Conservation (phyloP, 2,888 invertebrate genomes). For the Coenonympha arcania region DNA sequence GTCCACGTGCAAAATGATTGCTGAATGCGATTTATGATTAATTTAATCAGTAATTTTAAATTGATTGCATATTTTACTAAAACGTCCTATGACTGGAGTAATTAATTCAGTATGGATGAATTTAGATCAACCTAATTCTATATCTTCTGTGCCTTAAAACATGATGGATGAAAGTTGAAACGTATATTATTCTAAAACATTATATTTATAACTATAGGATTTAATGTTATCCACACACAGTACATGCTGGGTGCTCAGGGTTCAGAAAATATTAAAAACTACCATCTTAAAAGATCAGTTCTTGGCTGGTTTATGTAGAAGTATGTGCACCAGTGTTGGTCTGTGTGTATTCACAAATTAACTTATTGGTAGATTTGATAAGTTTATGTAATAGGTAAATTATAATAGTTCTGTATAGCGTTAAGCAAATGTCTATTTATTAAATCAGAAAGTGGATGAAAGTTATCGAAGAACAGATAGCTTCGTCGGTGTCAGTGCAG, state of each 20-base stretch:
- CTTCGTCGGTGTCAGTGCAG: constrained; percentile 51
- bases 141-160: constrained; percentile 4
- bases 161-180: constrained; percentile 1
- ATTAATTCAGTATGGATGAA: background rate
- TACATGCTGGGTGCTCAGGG: constrained; percentile 45
- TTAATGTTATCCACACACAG: constrained; percentile 11
- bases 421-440: constrained; percentile 28
- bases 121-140: constrained; percentile 1
- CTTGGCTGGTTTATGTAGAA: constrained; percentile 74
- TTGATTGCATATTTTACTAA: background rate
- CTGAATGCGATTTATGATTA: constrained; percentile 13
- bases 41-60: background rate
- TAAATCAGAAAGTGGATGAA: constrained; percentile 36
- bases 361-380: constrained; percentile 42
- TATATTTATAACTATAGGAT: background rate
- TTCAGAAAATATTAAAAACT: constrained; percentile 28
- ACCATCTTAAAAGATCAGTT: constrained; percentile 43
- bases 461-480: constrained; percentile 40
- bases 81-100: background rate
- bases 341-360: constrained; percentile 42
- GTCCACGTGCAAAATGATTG: constrained; percentile 22
- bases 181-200: constrained; percentile 3
- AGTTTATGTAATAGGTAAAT: too few species aligned
- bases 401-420: constrained; percentile 27
- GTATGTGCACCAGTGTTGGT: constrained; percentile 67